Percentiles rank a stretch among this genome's conserved stretches.
Evolutionary conservation across 2,888 invertebrate species (phyloP).

Genomic region (Agrochola lychnidis): DNA sequence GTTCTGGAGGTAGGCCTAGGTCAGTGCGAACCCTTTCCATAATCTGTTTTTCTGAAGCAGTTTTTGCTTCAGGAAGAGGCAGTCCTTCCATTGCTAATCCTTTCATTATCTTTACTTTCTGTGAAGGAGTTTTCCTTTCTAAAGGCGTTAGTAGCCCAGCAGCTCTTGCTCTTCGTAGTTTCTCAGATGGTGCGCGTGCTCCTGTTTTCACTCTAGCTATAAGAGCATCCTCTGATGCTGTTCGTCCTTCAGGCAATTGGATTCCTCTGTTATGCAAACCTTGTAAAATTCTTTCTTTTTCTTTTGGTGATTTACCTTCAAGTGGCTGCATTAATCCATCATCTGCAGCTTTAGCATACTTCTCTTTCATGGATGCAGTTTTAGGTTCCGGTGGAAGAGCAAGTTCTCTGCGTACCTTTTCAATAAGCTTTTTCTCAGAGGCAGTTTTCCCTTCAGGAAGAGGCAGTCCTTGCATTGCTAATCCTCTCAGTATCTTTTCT

Average conservation of each 20-base stretch:
- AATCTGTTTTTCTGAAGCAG: constrained; percentile 4
- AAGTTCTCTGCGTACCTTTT: constrained; percentile 2
- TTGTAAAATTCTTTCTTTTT: constrained; percentile 10
- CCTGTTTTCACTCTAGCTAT: not conserved
- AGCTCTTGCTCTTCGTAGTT: not conserved
- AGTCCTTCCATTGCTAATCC: constrained; percentile 20
- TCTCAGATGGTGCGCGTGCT: not conserved
- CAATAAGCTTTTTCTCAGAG: not conserved
- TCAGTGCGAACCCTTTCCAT: not conserved
- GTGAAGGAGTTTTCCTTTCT: not conserved
- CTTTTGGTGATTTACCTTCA: not conserved
- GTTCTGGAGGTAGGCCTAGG: constrained; percentile 10
- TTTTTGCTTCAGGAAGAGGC: not conserved
- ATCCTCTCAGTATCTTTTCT: constrained; percentile 65
- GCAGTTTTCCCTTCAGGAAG: constrained; percentile 62
- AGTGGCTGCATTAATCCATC: constrained; percentile 2
- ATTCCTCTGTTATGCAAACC: not conserved
- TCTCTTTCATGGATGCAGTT: constrained; percentile 1
- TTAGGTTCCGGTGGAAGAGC: constrained; percentile 5
- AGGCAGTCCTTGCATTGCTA: constrained; percentile 59
- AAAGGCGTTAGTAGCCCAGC: not conserved
- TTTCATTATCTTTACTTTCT: not conserved
- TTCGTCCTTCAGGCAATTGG: constrained; percentile 8
- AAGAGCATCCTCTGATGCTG: not conserved
- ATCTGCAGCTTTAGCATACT: not conserved